A percentile compares a stretch with the other conserved stretches of the same genome.
Conservation (phyloP, 1,140 invertebrate genomes). For the Carposina sasakii region DNA sequence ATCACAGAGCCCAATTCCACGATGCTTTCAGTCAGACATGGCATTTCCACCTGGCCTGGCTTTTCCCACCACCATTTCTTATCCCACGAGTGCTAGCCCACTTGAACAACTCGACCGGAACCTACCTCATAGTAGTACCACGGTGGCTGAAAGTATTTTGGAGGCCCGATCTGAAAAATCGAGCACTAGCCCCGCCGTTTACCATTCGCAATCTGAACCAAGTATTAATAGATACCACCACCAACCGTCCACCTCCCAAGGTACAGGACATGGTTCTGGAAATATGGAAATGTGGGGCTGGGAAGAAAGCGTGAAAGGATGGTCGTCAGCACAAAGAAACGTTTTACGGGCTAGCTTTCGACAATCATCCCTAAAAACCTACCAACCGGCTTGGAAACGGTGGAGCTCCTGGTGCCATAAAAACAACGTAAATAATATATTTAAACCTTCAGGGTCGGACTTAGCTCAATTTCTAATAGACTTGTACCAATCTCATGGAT, state of each 20-base stretch:
- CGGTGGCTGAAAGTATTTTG: slow-evolving; percentile 17
- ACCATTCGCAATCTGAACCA: background rate
- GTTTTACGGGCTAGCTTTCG: background rate
- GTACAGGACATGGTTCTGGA: background rate
- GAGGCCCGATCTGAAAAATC: slow-evolving; percentile 16
- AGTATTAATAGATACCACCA: background rate
- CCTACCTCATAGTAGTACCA: slow-evolving; percentile 7
- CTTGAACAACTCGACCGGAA: slow-evolving; percentile 25
- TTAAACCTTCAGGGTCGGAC: background rate
- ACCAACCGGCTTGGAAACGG: background rate
- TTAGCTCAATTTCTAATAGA: background rate
- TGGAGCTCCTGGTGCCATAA: background rate
- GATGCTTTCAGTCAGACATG: slow-evolving; percentile 33
- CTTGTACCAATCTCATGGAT: background rate
- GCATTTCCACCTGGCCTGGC: slow-evolving; percentile 29
- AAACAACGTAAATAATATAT: background rate
- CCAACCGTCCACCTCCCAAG: background rate
- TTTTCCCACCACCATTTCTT: slow-evolving; percentile 34
- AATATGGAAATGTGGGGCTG: background rate
- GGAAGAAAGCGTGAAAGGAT: background rate
- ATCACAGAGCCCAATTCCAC: slow-evolving; percentile 23
- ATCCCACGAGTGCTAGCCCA: slow-evolving; percentile 26
- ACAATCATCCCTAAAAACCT: background rate
- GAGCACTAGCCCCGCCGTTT: slow-evolving; percentile 4
- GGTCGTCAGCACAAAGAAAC: background rate